Conservation (phyloP, 2,888 invertebrate genomes). For the Calameuta pallipes region DNA sequence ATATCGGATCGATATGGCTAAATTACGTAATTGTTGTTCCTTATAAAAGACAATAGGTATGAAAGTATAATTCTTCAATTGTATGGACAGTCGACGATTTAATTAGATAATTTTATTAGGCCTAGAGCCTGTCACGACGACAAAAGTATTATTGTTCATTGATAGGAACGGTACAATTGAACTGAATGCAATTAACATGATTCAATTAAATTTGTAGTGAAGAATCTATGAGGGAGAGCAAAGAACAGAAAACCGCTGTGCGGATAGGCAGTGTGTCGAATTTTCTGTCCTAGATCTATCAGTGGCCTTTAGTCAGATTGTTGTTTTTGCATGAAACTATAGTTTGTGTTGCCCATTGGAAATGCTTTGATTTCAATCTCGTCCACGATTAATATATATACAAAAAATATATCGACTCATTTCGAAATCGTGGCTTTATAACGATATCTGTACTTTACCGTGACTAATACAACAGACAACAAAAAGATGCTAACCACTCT, state of each 20-base stretch:
- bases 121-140: neutral
- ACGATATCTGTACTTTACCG: neutral
- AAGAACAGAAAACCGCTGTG: neutral
- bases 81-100: neutral
- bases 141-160: neutral
- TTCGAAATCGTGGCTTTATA: neutral
- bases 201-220: neutral
- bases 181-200: neutral
- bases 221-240: neutral
- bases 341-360: neutral
- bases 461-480: neutral
- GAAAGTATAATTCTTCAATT: neutral
- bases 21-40: neutral
- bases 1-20: neutral
- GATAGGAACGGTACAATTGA: neutral
- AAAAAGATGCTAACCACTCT: neutral
- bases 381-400: neutral
- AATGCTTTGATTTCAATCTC: neutral
- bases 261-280: conserved; percentile 15
- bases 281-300: conserved; percentile 20
- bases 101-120: neutral
- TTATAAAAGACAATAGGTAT: neutral
- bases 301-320: neutral
- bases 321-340: neutral
- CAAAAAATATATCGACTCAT: neutral